A percentile compares a stretch with the other conserved stretches of the same genome.
phyloP scores from a whole-genome alignment of 1,140 invertebrate genomes.

The Mactra quadrangularis region DNA sequence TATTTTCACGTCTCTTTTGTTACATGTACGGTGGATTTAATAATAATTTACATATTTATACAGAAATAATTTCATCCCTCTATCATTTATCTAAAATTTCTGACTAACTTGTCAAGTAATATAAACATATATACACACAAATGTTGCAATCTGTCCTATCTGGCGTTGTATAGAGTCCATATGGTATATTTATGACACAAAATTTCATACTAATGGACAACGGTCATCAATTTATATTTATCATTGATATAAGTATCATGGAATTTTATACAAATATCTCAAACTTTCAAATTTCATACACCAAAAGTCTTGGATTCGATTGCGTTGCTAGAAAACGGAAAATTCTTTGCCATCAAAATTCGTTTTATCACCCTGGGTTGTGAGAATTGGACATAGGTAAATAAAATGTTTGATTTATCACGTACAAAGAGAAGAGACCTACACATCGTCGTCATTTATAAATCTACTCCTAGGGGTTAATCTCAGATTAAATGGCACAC shows the following conservation, averaged over 20 bases:
- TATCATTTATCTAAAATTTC: too few species aligned
- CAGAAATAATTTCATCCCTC: too few species aligned
- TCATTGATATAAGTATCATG: slow-evolving; percentile 44
- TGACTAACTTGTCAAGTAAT: too few species aligned
- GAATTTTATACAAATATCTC: slow-evolving; percentile 39
- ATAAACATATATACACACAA: too few species aligned
- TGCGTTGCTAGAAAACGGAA: slow-evolving; percentile 59
- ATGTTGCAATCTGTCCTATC: too few species aligned
- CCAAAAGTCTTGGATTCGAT: slow-evolving; percentile 22
- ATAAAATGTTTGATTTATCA: slow-evolving; percentile 44
- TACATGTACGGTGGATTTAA: too few species aligned
- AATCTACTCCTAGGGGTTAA: slow-evolving; percentile 27
- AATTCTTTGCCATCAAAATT: slow-evolving; percentile 55
- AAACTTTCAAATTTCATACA: slow-evolving; percentile 39
- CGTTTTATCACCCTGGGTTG: slow-evolving; percentile 51
- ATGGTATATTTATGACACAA: too few species aligned
- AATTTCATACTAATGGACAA: slow-evolving; percentile 33
- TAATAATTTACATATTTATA: too few species aligned
- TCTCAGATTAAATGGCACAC: slow-evolving; percentile 35
- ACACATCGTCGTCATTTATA: slow-evolving; percentile 42
- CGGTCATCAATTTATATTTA: slow-evolving; percentile 46
- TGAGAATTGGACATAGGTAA: slow-evolving; percentile 40
- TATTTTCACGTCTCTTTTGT: too few species aligned
- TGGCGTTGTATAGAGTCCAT: too few species aligned
- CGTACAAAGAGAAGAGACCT: slow-evolving; percentile 9